Percentiles rank a stretch among this genome's conserved stretches.
These are phyloP conservation scores for Theodoxus fluviatilis DNA, from an alignment of 2,888 invertebrate genomes.

Conservation along the genomic window DNA sequence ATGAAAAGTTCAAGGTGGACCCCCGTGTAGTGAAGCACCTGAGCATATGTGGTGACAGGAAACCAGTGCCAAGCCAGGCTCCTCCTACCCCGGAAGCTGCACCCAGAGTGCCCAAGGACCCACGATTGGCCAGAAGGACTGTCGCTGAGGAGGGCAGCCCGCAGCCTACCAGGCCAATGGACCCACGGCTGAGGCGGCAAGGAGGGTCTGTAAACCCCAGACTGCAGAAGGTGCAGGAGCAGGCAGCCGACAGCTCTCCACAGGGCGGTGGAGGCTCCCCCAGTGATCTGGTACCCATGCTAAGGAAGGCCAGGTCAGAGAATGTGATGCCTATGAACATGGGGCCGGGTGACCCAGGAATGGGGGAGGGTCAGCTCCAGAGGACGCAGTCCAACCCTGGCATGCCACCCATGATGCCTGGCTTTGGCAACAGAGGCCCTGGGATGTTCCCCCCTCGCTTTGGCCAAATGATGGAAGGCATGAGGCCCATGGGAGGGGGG, in stretches of 20 bases:
- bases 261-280: not conserved
- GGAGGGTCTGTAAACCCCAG: constrained; percentile 23
- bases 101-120: constrained; percentile 30
- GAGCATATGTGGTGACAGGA: constrained; percentile 21
- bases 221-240: constrained; percentile 19
- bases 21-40: constrained; percentile 49
- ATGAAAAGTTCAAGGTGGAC: constrained; percentile 45
- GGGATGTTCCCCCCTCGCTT: too few relatives aligned
- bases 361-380: constrained; percentile 26
- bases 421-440: too few relatives aligned
- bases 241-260: constrained; percentile 25
- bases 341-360: constrained; percentile 36
- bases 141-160: not conserved
- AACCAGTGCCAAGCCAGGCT: not conserved
- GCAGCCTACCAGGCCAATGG: constrained; percentile 25
- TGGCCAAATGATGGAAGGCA: not conserved
- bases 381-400: constrained; percentile 4
- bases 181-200: constrained; percentile 31
- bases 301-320: constrained; percentile 21
- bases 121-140: constrained; percentile 33
- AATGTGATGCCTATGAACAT: constrained; percentile 28
- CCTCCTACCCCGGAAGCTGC: constrained; percentile 12
- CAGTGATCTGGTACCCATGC: not conserved
- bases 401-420: too few relatives aligned
- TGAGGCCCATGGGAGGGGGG: constrained; percentile 4